phyloP scores from a whole-genome alignment of 2,888 invertebrate genomes.

The Eupithecia vulgata region DNA sequence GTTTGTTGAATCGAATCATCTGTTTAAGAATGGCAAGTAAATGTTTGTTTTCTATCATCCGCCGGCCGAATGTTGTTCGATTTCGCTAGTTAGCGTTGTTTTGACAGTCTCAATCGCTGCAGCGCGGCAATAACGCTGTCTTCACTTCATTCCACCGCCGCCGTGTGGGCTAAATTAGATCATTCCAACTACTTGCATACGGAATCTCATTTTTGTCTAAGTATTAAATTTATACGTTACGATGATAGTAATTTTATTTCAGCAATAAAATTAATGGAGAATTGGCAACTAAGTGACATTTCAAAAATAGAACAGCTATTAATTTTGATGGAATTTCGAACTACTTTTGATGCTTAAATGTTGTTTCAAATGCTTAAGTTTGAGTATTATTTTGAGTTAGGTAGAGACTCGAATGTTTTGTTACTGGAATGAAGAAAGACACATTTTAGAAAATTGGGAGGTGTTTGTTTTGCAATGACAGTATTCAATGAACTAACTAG shows the following conservation, averaged over 20 bases:
- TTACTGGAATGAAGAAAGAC: neutral
- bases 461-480: neutral
- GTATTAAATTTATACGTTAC: constrained; percentile 43
- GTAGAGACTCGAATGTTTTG: neutral
- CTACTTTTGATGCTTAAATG: constrained; percentile 15
- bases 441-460: neutral
- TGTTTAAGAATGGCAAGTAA: constrained; percentile 75
- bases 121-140: constrained; percentile 74
- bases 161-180: constrained; percentile 59
- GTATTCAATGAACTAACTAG: neutral
- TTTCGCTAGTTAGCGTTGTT: constrained; percentile 78
- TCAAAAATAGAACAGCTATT: constrained; percentile 24
- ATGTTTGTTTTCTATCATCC: constrained; percentile 82
- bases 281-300: constrained; percentile 24
- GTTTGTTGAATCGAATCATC: constrained; percentile 75
- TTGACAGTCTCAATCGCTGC: constrained; percentile 78
- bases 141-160: constrained; percentile 59
- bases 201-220: constrained; percentile 48
- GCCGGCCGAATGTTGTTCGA: constrained; percentile 76
- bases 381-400: constrained; percentile 9
- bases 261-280: constrained; percentile 25
- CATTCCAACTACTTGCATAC: constrained; percentile 49
- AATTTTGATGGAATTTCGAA: constrained; percentile 24
- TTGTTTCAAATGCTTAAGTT: neutral
- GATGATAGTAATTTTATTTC: constrained; percentile 28